Percentiles rank a stretch among this genome's conserved stretches.
Conservation (phyloP, 1,140 invertebrate genomes). For the Xylocopa sonorina region DNA sequence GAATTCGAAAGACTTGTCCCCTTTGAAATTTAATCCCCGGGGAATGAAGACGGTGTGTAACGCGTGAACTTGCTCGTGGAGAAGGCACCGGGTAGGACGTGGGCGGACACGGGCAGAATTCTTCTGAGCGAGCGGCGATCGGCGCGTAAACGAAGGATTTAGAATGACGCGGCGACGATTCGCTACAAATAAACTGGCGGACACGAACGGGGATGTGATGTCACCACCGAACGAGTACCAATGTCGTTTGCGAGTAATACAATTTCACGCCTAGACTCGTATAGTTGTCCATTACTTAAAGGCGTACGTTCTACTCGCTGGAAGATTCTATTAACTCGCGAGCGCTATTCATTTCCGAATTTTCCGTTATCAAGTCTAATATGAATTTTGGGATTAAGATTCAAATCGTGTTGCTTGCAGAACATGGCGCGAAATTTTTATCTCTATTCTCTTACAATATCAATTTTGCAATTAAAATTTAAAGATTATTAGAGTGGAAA, state of each 20-base stretch:
- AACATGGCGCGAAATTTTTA: too few relatives aligned
- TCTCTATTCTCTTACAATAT: not conserved
- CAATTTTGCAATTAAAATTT: not conserved
- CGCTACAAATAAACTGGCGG: slow-evolving; percentile 52
- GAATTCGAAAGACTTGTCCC: not conserved
- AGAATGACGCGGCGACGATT: slow-evolving; percentile 61
- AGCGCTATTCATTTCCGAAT: too few relatives aligned
- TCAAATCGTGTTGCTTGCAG: too few relatives aligned
- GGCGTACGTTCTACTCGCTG: not conserved
- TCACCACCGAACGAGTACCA: slow-evolving; percentile 71
- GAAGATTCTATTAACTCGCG: not conserved
- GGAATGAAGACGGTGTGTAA: not conserved
- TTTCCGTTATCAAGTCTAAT: not conserved
- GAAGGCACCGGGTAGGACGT: not conserved
- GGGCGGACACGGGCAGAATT: slow-evolving; percentile 15
- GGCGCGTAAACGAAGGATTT: slow-evolving; percentile 58
- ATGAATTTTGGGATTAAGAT: not conserved
- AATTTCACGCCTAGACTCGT: slow-evolving; percentile 34
- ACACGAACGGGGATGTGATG: slow-evolving; percentile 58
- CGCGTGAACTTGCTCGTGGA: slow-evolving; percentile 5
- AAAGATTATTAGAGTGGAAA: not conserved
- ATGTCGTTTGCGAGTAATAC: slow-evolving; percentile 63
- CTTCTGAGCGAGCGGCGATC: slow-evolving; percentile 7
- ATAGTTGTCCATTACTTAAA: not conserved
- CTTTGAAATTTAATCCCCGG: slow-evolving; percentile 9